A percentile compares a stretch with the other conserved stretches of the same genome.
Conservation (phyloP, 2,888 invertebrate genomes). For the Autographa gamma region DNA sequence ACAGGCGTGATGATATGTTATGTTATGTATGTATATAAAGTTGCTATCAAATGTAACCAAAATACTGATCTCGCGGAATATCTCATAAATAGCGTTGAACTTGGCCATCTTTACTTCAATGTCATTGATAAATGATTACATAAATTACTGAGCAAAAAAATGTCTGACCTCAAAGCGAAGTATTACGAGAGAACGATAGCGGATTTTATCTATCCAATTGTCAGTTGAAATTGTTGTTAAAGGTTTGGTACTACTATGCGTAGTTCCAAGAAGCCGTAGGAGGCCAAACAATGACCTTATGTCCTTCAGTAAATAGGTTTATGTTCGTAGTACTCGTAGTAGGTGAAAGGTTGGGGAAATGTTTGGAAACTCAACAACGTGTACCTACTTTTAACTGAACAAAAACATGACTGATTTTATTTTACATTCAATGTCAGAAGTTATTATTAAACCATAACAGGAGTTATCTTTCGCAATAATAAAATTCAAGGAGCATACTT, state of each 20-base stretch:
- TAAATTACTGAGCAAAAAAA: constrained; percentile 16
- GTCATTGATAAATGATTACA: constrained; percentile 12
- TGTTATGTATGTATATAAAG: no score
- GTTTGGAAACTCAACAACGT: no score
- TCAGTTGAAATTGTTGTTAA: constrained; percentile 1
- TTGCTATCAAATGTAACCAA: no score
- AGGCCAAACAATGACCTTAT: neutral
- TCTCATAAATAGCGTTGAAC: neutral
- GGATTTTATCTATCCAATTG: constrained; percentile 17
- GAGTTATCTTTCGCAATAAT: no score
- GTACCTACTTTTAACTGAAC: no score
- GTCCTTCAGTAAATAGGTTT: constrained; percentile 1
- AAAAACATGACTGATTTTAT: no score
- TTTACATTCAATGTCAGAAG: no score
- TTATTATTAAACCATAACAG: no score
- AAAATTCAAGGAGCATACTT: no score
- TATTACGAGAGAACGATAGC: constrained; percentile 10
- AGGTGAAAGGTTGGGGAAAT: neutral
- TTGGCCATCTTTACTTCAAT: neutral
- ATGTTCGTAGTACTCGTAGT: neutral
- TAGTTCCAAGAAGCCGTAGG: neutral
- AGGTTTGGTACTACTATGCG: constrained; percentile 5
- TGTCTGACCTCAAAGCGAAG: no score
- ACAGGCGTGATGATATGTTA: no score
- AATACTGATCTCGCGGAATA: no score